phyloP scores from a whole-genome alignment of 2,797 vertebrate genomes.

The Mus minutoides region DNA sequence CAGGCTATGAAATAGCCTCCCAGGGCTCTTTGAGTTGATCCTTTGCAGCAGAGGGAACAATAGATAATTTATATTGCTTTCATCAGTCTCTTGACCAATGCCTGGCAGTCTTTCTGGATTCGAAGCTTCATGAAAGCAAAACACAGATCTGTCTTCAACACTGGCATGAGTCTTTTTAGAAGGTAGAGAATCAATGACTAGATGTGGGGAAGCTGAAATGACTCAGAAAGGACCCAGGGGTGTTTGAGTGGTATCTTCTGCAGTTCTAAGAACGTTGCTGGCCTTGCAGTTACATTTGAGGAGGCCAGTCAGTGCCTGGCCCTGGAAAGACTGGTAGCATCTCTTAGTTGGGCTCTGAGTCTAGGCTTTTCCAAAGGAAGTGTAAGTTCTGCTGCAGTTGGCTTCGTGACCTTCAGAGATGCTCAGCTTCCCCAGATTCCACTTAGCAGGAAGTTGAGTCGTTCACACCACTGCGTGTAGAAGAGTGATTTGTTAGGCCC shows the following conservation, averaged over 20 bases:
- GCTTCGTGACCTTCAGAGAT: too few species aligned
- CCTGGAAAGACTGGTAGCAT: neutral
- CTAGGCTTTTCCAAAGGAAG: neutral
- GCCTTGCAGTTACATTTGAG: neutral
- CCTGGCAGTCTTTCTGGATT: neutral
- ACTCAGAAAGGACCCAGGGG: too few species aligned
- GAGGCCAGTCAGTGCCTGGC: fast-evolving
- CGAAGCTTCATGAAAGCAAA: neutral
- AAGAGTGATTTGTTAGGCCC: neutral
- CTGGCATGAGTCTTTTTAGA: neutral
- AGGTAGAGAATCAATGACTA: neutral
- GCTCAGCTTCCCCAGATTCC: neutral
- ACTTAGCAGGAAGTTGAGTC: neutral
- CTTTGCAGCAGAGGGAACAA: neutral
- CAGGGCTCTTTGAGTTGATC: neutral
- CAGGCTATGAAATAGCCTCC: too few species aligned
- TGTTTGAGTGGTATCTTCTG: neutral
- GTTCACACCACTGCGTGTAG: neutral
- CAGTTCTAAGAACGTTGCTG: neutral
- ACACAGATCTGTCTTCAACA: neutral
- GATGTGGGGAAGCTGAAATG: too few species aligned
- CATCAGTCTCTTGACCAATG: neutral
- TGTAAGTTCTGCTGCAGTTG: neutral
- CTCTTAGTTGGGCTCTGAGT: neutral
- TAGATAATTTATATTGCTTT: neutral